Evolutionary conservation across 2,113 vertebrate genomes (phyloP), one percentile per base, ranked within the genome.

Genomic region (Sapajus apella): DNA sequence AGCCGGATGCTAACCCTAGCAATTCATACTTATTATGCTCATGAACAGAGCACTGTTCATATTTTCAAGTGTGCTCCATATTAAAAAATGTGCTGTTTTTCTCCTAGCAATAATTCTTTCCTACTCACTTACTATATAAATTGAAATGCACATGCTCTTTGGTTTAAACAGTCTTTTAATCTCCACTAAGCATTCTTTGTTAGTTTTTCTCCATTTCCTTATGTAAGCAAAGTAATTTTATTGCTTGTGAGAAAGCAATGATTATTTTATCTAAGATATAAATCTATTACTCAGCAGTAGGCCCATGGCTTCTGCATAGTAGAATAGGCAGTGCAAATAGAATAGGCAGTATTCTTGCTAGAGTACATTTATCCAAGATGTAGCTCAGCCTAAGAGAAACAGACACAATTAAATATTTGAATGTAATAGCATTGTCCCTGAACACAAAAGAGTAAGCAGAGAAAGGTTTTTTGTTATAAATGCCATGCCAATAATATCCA

Each of bases 211-310:
- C 35, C 30, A 32, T 94, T 72, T 94, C 17, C 23, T 14, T 64
- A 68, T 82, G 40, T 87, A 97, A 95, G 68, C 80, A 95, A 97
- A 84, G 83, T 43, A 40, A 73, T 90, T 92, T 90, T 95, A 77
- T 87, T 84, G 73, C 70, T 91, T 98, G 52, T 84, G 35, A 88
- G 58, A 97, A 96, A 88, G 50, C 35, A 94, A 94, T n/a, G 66
- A 92, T 89, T 94, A 82, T 96, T 97, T 96, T 89, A 94, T 79
- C 61, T 87, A 55, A 95, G 43, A 68, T 35, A 87, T 64, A 95
- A 90, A 92, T 96, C 72, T 43, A 89, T 95, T 27, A 81, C 66
- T 96, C 73, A 97, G 90, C 40, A 95, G 64, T 52, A 85, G 13
- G 45, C 8, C 58, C 4, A 43, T 40, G 76, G 17, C 40, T 97